A percentile compares a stretch with the other conserved stretches of the same genome.
These are phyloP conservation scores for Tinea pellionella DNA, from an alignment of 2,888 invertebrate species.

Conservation along the genomic window DNA sequence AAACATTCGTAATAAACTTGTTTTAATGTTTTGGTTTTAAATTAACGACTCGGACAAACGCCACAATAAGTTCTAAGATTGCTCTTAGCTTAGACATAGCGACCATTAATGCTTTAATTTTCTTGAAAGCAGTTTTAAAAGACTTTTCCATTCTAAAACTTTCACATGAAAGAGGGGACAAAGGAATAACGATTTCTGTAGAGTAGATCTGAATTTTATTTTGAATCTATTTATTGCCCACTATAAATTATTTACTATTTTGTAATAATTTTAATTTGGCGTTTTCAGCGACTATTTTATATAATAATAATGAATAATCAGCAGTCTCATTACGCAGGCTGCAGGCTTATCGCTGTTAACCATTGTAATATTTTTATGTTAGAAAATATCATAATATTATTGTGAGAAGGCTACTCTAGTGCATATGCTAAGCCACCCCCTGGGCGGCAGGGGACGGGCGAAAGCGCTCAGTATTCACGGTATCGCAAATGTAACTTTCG, in stretches of 20 bases:
- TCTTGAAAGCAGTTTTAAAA: conserved; percentile 66
- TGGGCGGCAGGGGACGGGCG: conserved; percentile 27
- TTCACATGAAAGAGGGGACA: conserved; percentile 58
- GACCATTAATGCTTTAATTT: conserved; percentile 65
- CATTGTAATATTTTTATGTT: too few species aligned
- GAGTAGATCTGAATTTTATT: conserved; percentile 25
- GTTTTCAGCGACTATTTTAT: too few species aligned
- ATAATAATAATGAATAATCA: too few species aligned
- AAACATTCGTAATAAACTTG: too few species aligned
- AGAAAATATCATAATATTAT: background rate
- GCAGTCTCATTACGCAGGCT: too few species aligned
- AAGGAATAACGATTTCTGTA: conserved; percentile 37
- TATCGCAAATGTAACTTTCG: conserved; percentile 71
- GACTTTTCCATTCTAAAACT: conserved; percentile 63
- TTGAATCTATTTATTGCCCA: too few species aligned
- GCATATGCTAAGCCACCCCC: conserved; percentile 27
- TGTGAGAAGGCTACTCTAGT: background rate
- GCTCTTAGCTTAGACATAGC: conserved; percentile 32
- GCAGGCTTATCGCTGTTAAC: too few species aligned
- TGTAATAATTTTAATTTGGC: background rate
- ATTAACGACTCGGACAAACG: conserved; percentile 6
- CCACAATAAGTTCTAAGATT: conserved; percentile 22
- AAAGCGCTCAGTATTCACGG: conserved; percentile 67
- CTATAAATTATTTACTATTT: background rate
- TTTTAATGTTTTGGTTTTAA: background rate